Percentiles rank a stretch among this genome's conserved stretches.
phyloP scores from a whole-genome alignment of 1,140 invertebrate species.

The Globodera ellingtonae region DNA sequence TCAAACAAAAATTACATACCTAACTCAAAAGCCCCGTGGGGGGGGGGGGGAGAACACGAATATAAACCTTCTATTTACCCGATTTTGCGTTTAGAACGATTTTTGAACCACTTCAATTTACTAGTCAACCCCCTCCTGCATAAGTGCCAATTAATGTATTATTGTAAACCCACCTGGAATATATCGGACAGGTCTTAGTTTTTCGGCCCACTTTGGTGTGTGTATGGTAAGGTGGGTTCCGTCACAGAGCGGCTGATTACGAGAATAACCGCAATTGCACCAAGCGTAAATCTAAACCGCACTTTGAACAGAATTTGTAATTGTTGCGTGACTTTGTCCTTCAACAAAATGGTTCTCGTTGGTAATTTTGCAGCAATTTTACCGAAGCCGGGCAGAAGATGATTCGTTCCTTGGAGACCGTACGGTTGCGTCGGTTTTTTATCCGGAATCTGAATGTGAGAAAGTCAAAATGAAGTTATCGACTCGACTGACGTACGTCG shows the following conservation, averaged over 20 bases:
- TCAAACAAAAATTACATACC: too few species aligned
- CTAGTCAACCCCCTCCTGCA: too few species aligned
- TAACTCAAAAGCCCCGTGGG: too few species aligned
- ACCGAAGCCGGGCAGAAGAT: slow-evolving; percentile 55
- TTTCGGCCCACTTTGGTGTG: slow-evolving; percentile 68
- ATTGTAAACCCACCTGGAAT: slow-evolving; percentile 69
- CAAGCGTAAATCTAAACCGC: slow-evolving; percentile 74
- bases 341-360: slow-evolving; percentile 65
- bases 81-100: too few species aligned
- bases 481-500: slow-evolving; percentile 43
- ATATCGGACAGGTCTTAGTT: slow-evolving; percentile 77
- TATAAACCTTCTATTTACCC: too few species aligned
- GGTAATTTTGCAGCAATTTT: slow-evolving; percentile 61
- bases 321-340: slow-evolving; percentile 72
- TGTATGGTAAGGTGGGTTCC: slow-evolving; percentile 79
- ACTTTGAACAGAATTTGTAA: slow-evolving; percentile 11
- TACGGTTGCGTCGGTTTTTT: slow-evolving; percentile 61
- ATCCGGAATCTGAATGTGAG: slow-evolving; percentile 54
- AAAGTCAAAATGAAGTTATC: background rate
- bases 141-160: too few species aligned
- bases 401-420: slow-evolving; percentile 63
- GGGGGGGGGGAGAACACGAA: too few species aligned
- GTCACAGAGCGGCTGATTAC: slow-evolving; percentile 85
- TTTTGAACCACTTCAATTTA: too few species aligned
- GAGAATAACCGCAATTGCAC: slow-evolving; percentile 90